Percentiles rank a stretch among this genome's conserved stretches.
Conservation (phyloP, 2,888 invertebrate genomes). For the Campaea margaritaria region DNA sequence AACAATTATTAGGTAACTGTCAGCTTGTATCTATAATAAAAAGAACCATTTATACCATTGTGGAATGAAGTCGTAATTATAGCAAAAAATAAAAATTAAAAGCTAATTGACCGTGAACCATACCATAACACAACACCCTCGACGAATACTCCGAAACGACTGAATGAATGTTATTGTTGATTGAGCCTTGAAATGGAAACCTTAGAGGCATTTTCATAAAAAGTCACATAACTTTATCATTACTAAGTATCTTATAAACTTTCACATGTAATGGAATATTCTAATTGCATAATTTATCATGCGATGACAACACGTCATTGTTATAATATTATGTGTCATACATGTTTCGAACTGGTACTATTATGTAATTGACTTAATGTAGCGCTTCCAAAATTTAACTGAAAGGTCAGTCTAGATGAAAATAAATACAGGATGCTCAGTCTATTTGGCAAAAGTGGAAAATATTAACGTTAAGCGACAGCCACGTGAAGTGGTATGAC, state of each 20-base stretch:
- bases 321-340: constrained; percentile 11
- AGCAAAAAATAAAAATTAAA: constrained; percentile 37
- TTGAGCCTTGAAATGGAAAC: constrained; percentile 47
- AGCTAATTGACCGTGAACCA: constrained; percentile 52
- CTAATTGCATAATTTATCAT: constrained; percentile 20
- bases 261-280: constrained; percentile 5
- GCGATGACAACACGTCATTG: constrained; percentile 20
- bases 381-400: constrained; percentile 13
- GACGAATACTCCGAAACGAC: constrained; percentile 48
- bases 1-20: constrained; percentile 5
- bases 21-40: not conserved
- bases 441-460: constrained; percentile 7
- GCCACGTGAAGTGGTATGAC: not conserved
- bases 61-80: constrained; percentile 21
- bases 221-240: constrained; percentile 30
- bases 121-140: constrained; percentile 46
- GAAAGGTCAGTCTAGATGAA: constrained; percentile 13
- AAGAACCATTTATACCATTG: not conserved
- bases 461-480: not conserved
- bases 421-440: constrained; percentile 15
- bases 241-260: constrained; percentile 13
- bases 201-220: constrained; percentile 45
- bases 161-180: constrained; percentile 47
- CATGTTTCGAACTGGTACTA: constrained; percentile 6
- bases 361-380: constrained; percentile 17